phyloP scores from a whole-genome alignment of 2,888 invertebrate species.

The Parnassius mnemosyne region DNA sequence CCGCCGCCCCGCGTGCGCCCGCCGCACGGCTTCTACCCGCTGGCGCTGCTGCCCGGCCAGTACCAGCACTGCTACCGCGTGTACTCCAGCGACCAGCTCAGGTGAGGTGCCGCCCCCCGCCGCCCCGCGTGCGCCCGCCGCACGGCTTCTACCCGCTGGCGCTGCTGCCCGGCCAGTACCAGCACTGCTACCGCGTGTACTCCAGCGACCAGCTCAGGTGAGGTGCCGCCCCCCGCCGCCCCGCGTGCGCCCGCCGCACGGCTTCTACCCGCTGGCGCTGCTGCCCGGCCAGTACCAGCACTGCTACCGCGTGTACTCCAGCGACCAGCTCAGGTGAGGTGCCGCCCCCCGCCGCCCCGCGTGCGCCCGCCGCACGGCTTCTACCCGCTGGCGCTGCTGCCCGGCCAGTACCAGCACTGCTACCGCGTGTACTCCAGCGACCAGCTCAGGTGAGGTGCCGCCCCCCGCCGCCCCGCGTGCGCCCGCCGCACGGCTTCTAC shows the following conservation, averaged over 20 bases:
- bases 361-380: conserved; percentile 64
- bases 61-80: conserved; percentile 91
- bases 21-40: conserved; percentile 88
- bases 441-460: background rate
- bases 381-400: conserved; percentile 96
- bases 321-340: conserved; percentile 85
- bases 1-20: conserved; percentile 58
- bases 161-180: conserved; percentile 96
- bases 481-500: conserved; percentile 84
- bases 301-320: conserved; percentile 88
- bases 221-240: conserved; percentile 21
- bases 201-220: no score
- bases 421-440: conserved; percentile 79
- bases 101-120: conserved; percentile 44
- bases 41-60: conserved; percentile 97
- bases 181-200: conserved; percentile 84
- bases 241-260: conserved; percentile 72
- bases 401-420: conserved; percentile 96
- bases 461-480: conserved; percentile 49
- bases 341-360: background rate
- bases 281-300: conserved; percentile 98
- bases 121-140: conserved; percentile 37
- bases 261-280: conserved; percentile 93
- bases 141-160: conserved; percentile 91
- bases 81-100: conserved; percentile 90